phyloP scores from a whole-genome alignment of 2,113 vertebrate genomes.

The Callopanchax toddi region DNA sequence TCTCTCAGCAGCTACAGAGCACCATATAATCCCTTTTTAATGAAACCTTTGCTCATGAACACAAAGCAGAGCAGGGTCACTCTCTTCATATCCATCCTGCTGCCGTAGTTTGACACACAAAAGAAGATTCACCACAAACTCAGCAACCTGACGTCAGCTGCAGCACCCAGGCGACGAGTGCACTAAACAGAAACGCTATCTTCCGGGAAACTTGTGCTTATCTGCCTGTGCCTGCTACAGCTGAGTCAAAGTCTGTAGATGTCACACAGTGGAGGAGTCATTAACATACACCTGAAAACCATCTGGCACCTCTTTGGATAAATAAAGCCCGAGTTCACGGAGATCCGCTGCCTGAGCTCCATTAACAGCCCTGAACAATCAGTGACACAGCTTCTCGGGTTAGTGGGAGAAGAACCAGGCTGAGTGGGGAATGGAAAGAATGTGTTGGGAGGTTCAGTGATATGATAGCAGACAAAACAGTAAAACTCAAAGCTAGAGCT shows the following conservation, averaged over 20 bases:
- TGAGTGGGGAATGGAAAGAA: slow-evolving; percentile 55
- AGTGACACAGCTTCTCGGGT: not conserved
- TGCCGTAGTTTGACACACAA: not conserved
- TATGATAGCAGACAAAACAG: slow-evolving; percentile 12
- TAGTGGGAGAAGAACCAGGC: slow-evolving; percentile 2
- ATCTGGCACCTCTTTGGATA: slow-evolving; percentile 27
- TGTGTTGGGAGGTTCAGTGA: slow-evolving; percentile 27
- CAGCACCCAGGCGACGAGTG: not conserved
- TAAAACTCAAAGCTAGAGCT: not conserved
- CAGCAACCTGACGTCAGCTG: not conserved
- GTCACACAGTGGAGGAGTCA: not conserved
- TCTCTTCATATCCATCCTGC: not conserved
- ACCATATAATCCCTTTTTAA: slow-evolving; percentile 69
- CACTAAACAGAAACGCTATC: not conserved
- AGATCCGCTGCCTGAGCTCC: not conserved
- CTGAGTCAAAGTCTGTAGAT: too few relatives aligned
- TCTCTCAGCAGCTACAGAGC: slow-evolving; percentile 17
- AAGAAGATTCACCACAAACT: not conserved
- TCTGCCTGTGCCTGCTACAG: fast-evolving
- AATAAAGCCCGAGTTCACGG: too few relatives aligned
- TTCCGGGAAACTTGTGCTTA: not conserved
- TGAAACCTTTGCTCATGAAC: slow-evolving; percentile 41
- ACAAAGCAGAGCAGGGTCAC: slow-evolving; percentile 19
- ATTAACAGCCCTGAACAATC: too few relatives aligned
- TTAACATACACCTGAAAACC: not conserved